Evolutionary conservation across 2,797 vertebrate genomes (phyloP), one percentile per base, ranked within the genome.

Genomic region (Adelosebastes latens): DNA sequence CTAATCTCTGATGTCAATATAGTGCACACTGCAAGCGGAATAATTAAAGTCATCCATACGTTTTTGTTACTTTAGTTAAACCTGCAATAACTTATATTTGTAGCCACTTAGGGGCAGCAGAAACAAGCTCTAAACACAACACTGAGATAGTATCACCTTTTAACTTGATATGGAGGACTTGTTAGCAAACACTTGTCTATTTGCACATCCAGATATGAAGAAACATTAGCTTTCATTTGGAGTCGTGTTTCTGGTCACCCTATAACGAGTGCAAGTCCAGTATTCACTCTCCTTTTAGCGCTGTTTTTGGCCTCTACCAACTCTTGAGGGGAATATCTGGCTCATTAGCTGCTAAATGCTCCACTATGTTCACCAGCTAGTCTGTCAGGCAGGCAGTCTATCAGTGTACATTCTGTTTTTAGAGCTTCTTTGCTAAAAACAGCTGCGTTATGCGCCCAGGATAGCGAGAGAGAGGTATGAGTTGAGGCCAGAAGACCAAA

Each of bases 321-420:
- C 27, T 66, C 32, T 70, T 72, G 16, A 46, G 25, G 20, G 61
- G 25, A 79, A 52, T 49, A 72, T 42, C 52, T 80, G 77, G 49
- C 49, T 77, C 69, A 69, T 80, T 73, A 53, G 58, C 70, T n/a
- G 20, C 75, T 82, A 78, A 82, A 78, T 53, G 70, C 39, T 71
- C 55, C 53, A 71, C 76, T 18, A 14, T 34, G 62, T 53, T 67
- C 71, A 53, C 24, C 56, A 76, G 31, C 16, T 27, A 42, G 34
- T 65, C 18, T 29, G 36, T 53, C 52, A 9, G 12, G 36, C 65
- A 75, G 58, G 11, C 18, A 58, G 59, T 56, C 36, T 46, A 8
- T 53, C 32, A 55, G 42, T 49, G 22, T 58, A 63, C 49, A 42
- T 32, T 32, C 4, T 6, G 16, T 29, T 36, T 70, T 72, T 52